phyloP scores from a whole-genome alignment of 2,113 vertebrate genomes.

The Prochilodus magdalenae region DNA sequence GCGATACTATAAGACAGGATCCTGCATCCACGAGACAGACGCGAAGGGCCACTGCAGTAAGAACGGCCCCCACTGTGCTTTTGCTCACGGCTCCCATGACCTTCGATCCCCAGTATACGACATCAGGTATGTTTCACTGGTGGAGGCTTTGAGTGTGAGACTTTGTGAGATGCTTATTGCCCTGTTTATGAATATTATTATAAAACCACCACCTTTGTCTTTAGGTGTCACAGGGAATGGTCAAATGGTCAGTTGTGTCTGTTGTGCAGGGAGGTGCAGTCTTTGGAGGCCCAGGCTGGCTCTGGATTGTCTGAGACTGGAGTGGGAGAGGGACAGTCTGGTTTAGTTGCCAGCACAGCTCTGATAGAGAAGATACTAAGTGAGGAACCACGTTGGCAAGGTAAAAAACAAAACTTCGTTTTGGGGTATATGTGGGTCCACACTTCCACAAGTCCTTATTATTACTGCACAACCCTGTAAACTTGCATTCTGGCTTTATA shows the following conservation, averaged over 20 bases:
- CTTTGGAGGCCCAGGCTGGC: slow-evolving; percentile 91
- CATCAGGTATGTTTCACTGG: slow-evolving; percentile 81
- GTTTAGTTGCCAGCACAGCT: slow-evolving; percentile 93
- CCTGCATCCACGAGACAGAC: slow-evolving; percentile 97
- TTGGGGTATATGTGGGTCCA: too few relatives aligned
- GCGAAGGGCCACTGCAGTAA: slow-evolving; percentile 97
- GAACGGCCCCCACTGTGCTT: slow-evolving; percentile 95
- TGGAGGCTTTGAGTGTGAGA: neutral
- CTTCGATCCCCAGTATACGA: slow-evolving; percentile 94
- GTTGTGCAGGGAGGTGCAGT: slow-evolving; percentile 89
- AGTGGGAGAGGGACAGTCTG: slow-evolving; percentile 87
- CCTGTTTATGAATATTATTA: neutral
- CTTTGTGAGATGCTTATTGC: neutral
- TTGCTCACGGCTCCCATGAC: slow-evolving; percentile 97
- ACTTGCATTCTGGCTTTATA: too few relatives aligned
- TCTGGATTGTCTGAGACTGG: slow-evolving; percentile 85
- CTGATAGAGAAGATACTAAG: slow-evolving; percentile 96
- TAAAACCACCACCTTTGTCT: neutral
- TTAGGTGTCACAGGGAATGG: too few relatives aligned
- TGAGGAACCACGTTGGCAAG: slow-evolving; percentile 97
- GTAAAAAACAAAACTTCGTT: too few relatives aligned
- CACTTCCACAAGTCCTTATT: too few relatives aligned
- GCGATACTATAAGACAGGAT: slow-evolving; percentile 97
- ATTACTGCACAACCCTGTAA: too few relatives aligned
- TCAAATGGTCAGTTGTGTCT: neutral